Conservation (phyloP, 1,140 invertebrate species). For the Drosophila auraria region DNA sequence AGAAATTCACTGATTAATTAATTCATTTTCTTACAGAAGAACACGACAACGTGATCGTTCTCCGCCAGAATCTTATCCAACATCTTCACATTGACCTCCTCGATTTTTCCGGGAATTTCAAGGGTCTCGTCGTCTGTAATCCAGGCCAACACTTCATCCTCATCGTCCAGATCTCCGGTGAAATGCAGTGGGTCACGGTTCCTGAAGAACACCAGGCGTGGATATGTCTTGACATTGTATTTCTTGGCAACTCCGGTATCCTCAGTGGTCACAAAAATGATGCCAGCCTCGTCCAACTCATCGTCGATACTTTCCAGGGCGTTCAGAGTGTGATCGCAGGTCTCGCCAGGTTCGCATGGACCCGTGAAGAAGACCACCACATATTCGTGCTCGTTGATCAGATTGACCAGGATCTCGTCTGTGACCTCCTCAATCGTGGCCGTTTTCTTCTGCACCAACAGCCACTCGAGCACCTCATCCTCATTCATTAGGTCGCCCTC, state of each 20-base stretch:
- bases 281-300: conserved; percentile 96
- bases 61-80: conserved; percentile 95
- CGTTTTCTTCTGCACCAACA: conserved; percentile 95
- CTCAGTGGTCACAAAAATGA: conserved; percentile 97
- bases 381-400: conserved; percentile 96
- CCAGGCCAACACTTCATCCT: conserved; percentile 96
- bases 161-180: conserved; percentile 93
- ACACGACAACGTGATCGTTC: conserved; percentile 95
- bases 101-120: conserved; percentile 96
- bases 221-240: conserved; percentile 93
- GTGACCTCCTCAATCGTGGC: conserved; percentile 98
- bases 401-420: conserved; percentile 94
- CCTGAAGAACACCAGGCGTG: conserved; percentile 94
- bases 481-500: conserved; percentile 96
- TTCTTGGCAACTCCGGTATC: conserved; percentile 93
- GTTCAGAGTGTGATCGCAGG: conserved; percentile 93
- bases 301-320: conserved; percentile 97
- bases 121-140: conserved; percentile 96
- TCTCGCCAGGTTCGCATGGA: conserved; percentile 93
- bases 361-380: conserved; percentile 97
- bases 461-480: conserved; percentile 95
- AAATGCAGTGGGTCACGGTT: conserved; percentile 93
- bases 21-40: conserved; percentile 92
- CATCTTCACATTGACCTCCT: conserved; percentile 96
- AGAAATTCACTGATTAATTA: background rate